Percentiles rank a stretch among this genome's conserved stretches.
These are phyloP conservation scores for Galeruca laticollis DNA, from an alignment of 2,888 invertebrate genomes.

Conservation along the genomic window DNA sequence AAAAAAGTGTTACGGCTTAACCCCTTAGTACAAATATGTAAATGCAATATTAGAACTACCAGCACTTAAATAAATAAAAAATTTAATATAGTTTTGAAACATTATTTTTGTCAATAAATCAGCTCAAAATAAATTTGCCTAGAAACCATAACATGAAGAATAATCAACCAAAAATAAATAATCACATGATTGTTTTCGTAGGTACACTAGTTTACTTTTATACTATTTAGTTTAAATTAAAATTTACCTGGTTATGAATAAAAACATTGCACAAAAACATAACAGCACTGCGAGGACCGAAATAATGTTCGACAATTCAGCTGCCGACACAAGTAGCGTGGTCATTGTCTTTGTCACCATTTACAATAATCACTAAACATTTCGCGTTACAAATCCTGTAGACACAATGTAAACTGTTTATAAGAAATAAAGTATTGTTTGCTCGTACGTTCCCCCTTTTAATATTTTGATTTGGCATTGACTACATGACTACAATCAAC, in stretches of 20 bases:
- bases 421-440: slow-evolving; percentile 17
- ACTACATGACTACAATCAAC: slow-evolving; percentile 19
- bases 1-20: too few relatives aligned
- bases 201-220: not conserved
- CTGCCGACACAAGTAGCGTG: slow-evolving; percentile 75
- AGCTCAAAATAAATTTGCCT: not conserved
- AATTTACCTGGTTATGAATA: slow-evolving; percentile 78
- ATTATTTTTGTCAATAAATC: not conserved
- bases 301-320: slow-evolving; percentile 81
- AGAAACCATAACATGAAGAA: not conserved
- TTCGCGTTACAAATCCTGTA: slow-evolving; percentile 23
- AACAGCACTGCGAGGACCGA: slow-evolving; percentile 80
- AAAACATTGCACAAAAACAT: slow-evolving; percentile 80
- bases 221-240: not conserved
- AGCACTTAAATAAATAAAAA: too few relatives aligned
- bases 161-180: not conserved
- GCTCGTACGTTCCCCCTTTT: slow-evolving; percentile 36
- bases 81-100: too few relatives aligned
- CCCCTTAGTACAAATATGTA: too few relatives aligned
- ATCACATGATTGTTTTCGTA: slow-evolving; percentile 5
- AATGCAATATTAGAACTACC: too few relatives aligned
- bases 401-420: slow-evolving; percentile 33
- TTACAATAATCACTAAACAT: slow-evolving; percentile 34
- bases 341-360: slow-evolving; percentile 66
- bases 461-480: slow-evolving; percentile 39